Conservation (phyloP, 2,113 vertebrate genomes). For the Corythornis vintsioides region DNA sequence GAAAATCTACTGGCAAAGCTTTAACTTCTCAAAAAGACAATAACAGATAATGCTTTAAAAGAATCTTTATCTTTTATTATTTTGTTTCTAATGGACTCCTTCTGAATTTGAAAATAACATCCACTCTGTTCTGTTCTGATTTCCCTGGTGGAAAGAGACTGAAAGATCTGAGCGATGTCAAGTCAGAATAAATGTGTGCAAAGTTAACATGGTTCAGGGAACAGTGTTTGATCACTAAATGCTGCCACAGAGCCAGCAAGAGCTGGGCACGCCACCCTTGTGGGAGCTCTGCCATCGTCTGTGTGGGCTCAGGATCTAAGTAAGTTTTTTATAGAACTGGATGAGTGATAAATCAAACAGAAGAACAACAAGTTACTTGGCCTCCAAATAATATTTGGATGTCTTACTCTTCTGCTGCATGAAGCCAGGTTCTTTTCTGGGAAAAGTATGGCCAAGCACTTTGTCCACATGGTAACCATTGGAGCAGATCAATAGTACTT, state of each 20-base stretch:
- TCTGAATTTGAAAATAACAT: conserved; percentile 18
- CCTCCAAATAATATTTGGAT: neutral
- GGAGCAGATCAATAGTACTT: neutral
- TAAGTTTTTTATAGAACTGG: neutral
- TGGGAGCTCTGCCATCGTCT: neutral
- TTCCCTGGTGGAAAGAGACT: conserved; percentile 11
- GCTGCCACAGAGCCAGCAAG: neutral
- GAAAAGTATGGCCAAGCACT: neutral
- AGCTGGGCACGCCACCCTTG: neutral
- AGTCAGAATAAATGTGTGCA: conserved; percentile 21
- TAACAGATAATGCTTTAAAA: conserved; percentile 31
- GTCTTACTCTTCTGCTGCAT: neutral
- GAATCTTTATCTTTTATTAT: conserved; percentile 16
- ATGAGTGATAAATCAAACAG: conserved; percentile 18
- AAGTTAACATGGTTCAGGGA: conserved; percentile 1
- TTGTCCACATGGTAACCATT: neutral
- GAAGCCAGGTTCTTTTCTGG: neutral
- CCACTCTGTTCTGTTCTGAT: conserved; percentile 22
- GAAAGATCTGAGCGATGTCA: neutral
- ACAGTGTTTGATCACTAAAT: neutral
- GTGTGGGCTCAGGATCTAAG: neutral
- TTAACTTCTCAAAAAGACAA: conserved; percentile 34
- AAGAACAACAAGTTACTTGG: conserved; percentile 8
- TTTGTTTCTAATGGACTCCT: conserved; percentile 26
- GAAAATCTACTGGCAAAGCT: conserved; percentile 38